Base-by-base conservation (phyloP, 1,140 invertebrate species). In the Marisa cornuarietis region DNA sequence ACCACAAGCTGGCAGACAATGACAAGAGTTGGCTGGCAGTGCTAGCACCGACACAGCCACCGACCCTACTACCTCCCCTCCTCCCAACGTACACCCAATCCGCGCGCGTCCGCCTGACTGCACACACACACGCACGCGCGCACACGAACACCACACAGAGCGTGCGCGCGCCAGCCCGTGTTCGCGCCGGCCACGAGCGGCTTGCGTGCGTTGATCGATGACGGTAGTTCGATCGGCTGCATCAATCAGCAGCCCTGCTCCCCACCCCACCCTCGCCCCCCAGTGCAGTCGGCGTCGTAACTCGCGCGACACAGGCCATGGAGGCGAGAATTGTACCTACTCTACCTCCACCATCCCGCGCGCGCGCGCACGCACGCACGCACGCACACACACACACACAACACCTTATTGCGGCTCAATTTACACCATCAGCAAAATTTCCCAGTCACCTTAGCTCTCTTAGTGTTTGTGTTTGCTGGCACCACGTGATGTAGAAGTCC, bases 311-410 rank as follows among this genome's bases (percentile, higher is more conserved):
- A 52, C 49, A 14, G 22, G 7, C 22, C 24, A 6, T 22, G 71
- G 4, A 49, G 11, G 71, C 51, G 71, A 13, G 71, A 54, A 49
- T 54, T 71, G 26, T 71, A 31, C 51, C n/a, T 71, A 9, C 51
- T 4, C 31, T 51, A 26, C n/a, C 31, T 26, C 51, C 69, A 49
- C 51, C 69, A 49, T 18, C 13, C 69, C 31, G n/a, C 51, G n/a
- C 51, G 10, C 66, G n/a, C 66, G 10, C 66, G n/a, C 66, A n/a
- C 14, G n/a, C 66, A n/a, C 66, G n/a, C 66, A n/a, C 14, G n/a
- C 66, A 68, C 66, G n/a, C 66, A 68, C 0, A 68, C 66, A 68
- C 66, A 68, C 66, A 68, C 66, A 68, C 66, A 68, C 13, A n/a
- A n/a, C 24, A n/a, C 24, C 66, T 65, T 6, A 20, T 24, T 6